phyloP scores from a whole-genome alignment of 2,113 vertebrate genomes.

The Cairina moschata region DNA sequence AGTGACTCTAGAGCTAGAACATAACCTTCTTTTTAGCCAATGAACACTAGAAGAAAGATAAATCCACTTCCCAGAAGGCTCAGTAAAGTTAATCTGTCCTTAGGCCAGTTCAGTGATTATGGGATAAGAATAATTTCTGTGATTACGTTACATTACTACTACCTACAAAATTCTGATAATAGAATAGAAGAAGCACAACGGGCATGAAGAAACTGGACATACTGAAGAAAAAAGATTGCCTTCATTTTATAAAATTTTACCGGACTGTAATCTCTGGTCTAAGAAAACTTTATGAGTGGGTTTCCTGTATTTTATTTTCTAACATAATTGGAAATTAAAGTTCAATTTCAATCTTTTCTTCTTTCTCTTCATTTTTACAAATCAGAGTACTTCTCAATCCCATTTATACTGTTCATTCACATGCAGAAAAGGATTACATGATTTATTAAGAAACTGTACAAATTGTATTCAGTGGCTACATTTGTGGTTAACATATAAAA shows the following conservation, averaged over 20 bases:
- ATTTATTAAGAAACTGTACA: not conserved
- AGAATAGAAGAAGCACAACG: not conserved
- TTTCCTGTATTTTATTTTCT: not conserved
- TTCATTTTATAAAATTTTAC: not conserved
- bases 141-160: not conserved
- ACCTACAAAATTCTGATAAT: not conserved
- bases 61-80: not conserved
- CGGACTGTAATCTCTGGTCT: not conserved
- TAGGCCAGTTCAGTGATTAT: not conserved
- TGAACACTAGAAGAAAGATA: not conserved
- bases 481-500: not conserved
- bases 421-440: not conserved
- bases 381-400: not conserved
- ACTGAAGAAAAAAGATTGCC: not conserved
- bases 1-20: not conserved
- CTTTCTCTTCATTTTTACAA: rapidly evolving
- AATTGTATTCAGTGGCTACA: not conserved
- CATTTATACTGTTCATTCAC: not conserved
- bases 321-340: not conserved
- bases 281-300: not conserved
- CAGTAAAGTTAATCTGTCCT: not conserved
- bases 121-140: not conserved
- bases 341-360: not conserved
- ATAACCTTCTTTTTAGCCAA: not conserved
- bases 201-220: not conserved